Percentiles rank a stretch among this genome's conserved stretches.
Evolutionary conservation across 2,797 vertebrate species (phyloP).

Genomic region (Natrix natrix): DNA sequence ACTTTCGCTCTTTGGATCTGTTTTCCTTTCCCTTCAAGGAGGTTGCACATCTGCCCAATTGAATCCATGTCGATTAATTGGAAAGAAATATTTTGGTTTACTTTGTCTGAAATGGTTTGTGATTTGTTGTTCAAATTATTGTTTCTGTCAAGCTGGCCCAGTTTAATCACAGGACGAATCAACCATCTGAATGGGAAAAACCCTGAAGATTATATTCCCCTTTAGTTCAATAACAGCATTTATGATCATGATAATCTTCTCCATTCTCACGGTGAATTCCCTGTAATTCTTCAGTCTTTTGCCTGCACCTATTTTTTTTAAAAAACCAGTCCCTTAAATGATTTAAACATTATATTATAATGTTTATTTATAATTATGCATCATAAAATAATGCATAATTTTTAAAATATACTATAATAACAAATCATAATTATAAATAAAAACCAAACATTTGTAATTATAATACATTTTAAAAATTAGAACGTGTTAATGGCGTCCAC

Average conservation of each 20-base stretch:
- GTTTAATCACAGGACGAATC: neutral
- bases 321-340: conserved; percentile 35
- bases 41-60: neutral
- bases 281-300: conserved; percentile 14
- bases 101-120: neutral
- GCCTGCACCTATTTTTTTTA: neutral
- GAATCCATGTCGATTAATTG: neutral
- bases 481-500: conserved; percentile 19
- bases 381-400: too few species aligned
- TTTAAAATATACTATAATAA: too few species aligned
- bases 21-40: neutral
- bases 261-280: neutral
- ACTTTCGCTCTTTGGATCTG: neutral
- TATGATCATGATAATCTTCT: conserved; percentile 47
- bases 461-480: neutral
- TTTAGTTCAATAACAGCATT: conserved; percentile 44
- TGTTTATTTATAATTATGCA: neutral
- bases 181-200: neutral
- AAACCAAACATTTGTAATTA: neutral
- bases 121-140: neutral
- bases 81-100: neutral
- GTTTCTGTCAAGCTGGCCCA: neutral
- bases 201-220: neutral
- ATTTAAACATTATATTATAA: conserved; percentile 16
- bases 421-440: neutral